A percentile compares a stretch with the other conserved stretches of the same genome.
These are phyloP conservation scores for Butorides virescens DNA, from an alignment of 2,113 vertebrate genomes.

Conservation along the genomic window DNA sequence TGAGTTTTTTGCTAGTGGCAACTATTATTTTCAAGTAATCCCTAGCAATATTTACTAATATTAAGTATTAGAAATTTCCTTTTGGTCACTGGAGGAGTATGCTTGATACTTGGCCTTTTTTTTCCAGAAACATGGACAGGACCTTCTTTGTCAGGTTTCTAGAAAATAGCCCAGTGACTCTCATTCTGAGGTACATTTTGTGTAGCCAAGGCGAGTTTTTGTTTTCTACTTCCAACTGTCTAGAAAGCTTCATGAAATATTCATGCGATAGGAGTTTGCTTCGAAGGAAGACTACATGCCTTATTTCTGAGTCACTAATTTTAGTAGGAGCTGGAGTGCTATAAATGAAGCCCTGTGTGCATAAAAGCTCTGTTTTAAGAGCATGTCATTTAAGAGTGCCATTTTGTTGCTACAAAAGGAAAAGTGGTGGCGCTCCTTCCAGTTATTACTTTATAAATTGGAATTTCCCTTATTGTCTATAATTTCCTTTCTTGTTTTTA, in stretches of 20 bases:
- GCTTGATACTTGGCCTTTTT: not conserved
- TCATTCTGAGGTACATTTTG: not conserved
- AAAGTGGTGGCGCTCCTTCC: not conserved
- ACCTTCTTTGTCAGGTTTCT: not conserved
- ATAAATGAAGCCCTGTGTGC: not conserved
- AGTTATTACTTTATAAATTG: not conserved
- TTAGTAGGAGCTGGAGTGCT: not conserved
- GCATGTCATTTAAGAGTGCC: not conserved
- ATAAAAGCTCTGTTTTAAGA: not conserved
- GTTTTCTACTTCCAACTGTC: not conserved
- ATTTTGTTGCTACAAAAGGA: not conserved
- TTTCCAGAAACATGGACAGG: not conserved
- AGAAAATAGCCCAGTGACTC: not conserved
- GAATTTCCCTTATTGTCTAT: not conserved
- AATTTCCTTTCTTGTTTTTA: not conserved
- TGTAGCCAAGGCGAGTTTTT: not conserved
- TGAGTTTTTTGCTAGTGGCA: not conserved
- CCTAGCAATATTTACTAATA: not conserved
- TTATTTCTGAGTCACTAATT: constrained; percentile 17
- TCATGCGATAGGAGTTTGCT: not conserved
- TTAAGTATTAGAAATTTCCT: not conserved
- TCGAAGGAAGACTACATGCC: not conserved
- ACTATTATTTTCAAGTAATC: not conserved
- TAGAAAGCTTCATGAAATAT: constrained; percentile 14
- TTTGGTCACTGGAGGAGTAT: not conserved